Conservation (phyloP, 1,140 invertebrate species). For the Sinonovacula constricta region DNA sequence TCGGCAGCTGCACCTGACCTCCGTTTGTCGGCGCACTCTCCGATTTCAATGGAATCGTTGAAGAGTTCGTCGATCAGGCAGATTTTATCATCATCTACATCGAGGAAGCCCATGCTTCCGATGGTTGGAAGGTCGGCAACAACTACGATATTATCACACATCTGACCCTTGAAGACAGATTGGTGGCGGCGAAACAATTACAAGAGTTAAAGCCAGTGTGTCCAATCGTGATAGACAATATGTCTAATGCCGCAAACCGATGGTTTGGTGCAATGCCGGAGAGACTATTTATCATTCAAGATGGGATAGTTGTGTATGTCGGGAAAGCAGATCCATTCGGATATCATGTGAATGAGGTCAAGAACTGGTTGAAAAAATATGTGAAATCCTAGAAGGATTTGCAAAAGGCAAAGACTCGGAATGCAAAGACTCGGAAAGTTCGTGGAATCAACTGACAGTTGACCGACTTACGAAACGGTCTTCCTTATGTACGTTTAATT, state of each 20-base stretch:
- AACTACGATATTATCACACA: constrained; percentile 50
- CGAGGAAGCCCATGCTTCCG: constrained; percentile 60
- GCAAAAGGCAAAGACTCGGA: too few relatives aligned
- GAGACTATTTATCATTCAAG: constrained; percentile 58
- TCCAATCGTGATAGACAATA: constrained; percentile 58
- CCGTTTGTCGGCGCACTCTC: constrained; percentile 63
- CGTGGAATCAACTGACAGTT: too few relatives aligned
- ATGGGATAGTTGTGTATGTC: constrained; percentile 56
- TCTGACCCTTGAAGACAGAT: constrained; percentile 54
- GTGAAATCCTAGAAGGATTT: too few relatives aligned
- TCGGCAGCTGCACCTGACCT: constrained; percentile 70
- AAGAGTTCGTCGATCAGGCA: constrained; percentile 45
- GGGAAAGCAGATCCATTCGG: constrained; percentile 53
- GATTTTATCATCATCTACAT: constrained; percentile 68
- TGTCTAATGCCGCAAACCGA: constrained; percentile 52
- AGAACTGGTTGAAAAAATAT: constrained; percentile 29
- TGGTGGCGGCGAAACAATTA: constrained; percentile 59
- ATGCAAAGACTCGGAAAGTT: too few relatives aligned
- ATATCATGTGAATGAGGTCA: constrained; percentile 50
- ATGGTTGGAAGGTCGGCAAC: constrained; percentile 59
- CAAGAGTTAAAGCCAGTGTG: constrained; percentile 5
- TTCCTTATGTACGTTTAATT: too few relatives aligned
- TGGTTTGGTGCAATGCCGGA: constrained; percentile 58
- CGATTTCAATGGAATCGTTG: constrained; percentile 55
- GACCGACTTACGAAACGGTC: too few relatives aligned